Base-by-base conservation (phyloP, 2,888 invertebrate genomes). In the Drosophila ezoana region DNA sequence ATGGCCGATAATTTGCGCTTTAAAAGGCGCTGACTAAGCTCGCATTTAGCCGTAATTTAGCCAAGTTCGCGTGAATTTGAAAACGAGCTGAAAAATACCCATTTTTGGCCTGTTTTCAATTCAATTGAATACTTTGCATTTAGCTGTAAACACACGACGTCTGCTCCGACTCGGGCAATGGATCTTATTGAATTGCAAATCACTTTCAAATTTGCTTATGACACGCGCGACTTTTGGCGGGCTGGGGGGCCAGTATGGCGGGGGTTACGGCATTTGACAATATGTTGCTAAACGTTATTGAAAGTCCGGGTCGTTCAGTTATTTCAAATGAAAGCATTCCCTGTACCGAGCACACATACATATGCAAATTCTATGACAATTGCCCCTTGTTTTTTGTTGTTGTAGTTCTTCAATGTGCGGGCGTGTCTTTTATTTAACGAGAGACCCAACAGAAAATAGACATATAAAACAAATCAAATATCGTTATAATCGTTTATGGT, bases 131-230 rank as follows among this genome's bases (percentile, higher is more conserved):
- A 69, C 47, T 58, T 58, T 32, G 57, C 58, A 51, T 64, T 72
- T 58, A 61, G 53, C 60, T 60, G 56, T 64, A 62, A 68, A 62
- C 41, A 57, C 11, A 47, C 35, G n/a, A 35, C 23, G 43, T 76
- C 49, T 53, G 14, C 51, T 56, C 58, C 63, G 57, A 10, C 56
- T 59, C 45, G 57, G 47, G n/a, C 57, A 64, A 61, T 49, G 41
- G 59, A 72, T 57, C 65, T 52, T 16, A 60, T 85, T 80, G 79
- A 85, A 68, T 79, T 85, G 82, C 86, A 80, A 80, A 80, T 80
- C 58, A 69, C 52, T 64, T 67, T 43, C 35, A 62, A 81, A 43
- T 40, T 64, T 60, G 58, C 72, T 69, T 66, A 64, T 59, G 65
- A 72, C 56, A 72, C 67, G 63, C 57, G 20, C 54, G 49, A 49